phyloP scores from a whole-genome alignment of 2,888 invertebrate species.

The Brachycybe producta region DNA sequence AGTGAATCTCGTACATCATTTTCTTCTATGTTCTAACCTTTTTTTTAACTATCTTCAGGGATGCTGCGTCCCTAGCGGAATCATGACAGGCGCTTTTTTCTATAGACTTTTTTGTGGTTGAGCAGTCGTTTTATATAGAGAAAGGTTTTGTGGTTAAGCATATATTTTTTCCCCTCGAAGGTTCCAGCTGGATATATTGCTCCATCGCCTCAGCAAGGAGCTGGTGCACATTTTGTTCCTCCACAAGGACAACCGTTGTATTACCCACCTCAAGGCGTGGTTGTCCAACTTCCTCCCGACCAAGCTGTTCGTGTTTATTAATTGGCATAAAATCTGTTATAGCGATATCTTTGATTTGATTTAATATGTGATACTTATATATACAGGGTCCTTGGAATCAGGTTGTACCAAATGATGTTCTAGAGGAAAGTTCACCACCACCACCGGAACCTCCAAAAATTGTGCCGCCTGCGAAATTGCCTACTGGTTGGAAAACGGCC shows the following conservation, averaged over 20 bases:
- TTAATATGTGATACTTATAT: too few relatives aligned
- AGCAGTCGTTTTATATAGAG: too few relatives aligned
- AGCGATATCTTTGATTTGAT: neutral
- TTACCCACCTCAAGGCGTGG: slow-evolving; percentile 14
- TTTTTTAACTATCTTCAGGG: neutral
- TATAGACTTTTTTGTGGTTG: too few relatives aligned
- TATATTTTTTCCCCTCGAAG: too few relatives aligned
- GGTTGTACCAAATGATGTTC: neutral
- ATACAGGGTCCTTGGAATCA: too few relatives aligned
- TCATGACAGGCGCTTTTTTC: neutral
- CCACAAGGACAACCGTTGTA: slow-evolving; percentile 14
- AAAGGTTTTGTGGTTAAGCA: too few relatives aligned
- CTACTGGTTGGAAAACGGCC: slow-evolving; percentile 77
- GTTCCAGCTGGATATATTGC: too few relatives aligned
- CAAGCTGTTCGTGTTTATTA: slow-evolving; percentile 3
- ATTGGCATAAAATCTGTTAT: neutral
- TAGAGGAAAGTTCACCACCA: slow-evolving; percentile 26
- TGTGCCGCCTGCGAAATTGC: slow-evolving; percentile 42
- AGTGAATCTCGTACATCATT: too few relatives aligned
- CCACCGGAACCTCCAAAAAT: slow-evolving; percentile 33
- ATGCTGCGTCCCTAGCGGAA: neutral
- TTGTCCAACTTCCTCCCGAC: slow-evolving; percentile 14
- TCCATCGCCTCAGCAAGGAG: too few relatives aligned
- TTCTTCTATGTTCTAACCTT: too few relatives aligned
- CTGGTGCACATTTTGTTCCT: slow-evolving; percentile 8